Conservation (phyloP, 30 jellyfish, hydroid and myxozoan genomes). For the Chironex yamaguchii region DNA sequence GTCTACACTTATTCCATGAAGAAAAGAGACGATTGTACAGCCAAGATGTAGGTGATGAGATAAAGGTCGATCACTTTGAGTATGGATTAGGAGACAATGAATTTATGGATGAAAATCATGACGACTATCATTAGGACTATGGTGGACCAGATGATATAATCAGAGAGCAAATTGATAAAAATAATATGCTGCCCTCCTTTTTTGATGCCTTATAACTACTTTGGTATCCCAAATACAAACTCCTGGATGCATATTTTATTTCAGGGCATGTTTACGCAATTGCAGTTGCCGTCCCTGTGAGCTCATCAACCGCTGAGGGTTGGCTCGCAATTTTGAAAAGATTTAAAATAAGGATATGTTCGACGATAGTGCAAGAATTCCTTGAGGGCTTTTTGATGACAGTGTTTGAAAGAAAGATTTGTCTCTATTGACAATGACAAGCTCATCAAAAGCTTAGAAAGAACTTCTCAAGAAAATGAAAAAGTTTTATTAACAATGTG, state of each 20-base stretch:
- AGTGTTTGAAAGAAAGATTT: conserved; percentile 30
- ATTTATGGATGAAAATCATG: not conserved
- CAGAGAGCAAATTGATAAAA: not conserved
- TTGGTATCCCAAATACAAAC: conserved; percentile 1
- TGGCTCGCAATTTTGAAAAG: not conserved
- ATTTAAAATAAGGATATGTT: conserved; percentile 6
- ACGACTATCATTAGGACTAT: not conserved
- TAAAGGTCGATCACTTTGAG: not conserved
- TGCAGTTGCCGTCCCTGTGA: conserved; percentile 46
- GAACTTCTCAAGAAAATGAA: not conserved
- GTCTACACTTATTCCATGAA: not conserved
- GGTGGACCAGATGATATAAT: not conserved
- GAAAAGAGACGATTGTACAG: too few species aligned
- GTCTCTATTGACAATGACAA: conserved; percentile 2
- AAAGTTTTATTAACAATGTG: not conserved
- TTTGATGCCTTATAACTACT: conserved; percentile 20
- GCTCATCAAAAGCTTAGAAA: not conserved
- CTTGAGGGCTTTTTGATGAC: conserved; percentile 32
- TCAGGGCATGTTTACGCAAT: conserved; percentile 12
- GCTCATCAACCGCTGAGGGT: conserved; percentile 28
- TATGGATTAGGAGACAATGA: conserved; percentile 8
- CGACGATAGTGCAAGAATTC: conserved; percentile 41
- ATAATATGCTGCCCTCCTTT: conserved; percentile 20
- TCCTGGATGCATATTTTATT: conserved; percentile 33
- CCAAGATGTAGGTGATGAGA: not conserved